A percentile compares a stretch with the other conserved stretches of the same genome.
These are phyloP conservation scores for Neodon shergylaensis DNA, from an alignment of 2,113 vertebrate genomes.

Conservation along the genomic window DNA sequence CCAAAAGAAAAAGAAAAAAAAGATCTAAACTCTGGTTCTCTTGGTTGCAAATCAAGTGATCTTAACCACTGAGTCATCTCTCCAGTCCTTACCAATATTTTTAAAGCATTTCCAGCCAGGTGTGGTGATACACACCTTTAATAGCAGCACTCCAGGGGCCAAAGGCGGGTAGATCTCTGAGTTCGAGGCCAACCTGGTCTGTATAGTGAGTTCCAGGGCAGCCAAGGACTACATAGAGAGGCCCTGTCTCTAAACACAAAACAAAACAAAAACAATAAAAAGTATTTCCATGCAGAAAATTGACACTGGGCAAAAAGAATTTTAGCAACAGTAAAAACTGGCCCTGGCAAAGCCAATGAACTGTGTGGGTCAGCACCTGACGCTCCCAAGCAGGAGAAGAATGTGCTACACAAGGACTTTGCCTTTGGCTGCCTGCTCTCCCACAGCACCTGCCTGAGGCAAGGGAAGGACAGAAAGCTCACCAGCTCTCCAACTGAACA, in stretches of 20 bases:
- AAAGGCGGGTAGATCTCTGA: background rate
- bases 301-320: background rate
- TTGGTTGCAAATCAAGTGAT: background rate
- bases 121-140: background rate
- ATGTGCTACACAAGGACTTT: background rate
- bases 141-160: background rate
- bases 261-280: background rate
- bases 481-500: background rate
- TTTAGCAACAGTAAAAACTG: background rate
- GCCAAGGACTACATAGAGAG: background rate
- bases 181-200: background rate
- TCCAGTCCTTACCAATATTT: background rate
- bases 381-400: background rate
- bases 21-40: background rate
- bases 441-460: conserved; percentile 28
- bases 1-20: no score
- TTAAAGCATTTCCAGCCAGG: background rate
- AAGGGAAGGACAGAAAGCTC: conserved; percentile 4
- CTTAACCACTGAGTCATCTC: background rate
- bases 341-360: background rate
- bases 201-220: background rate
- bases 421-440: background rate
- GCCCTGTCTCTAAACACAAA: background rate
- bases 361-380: background rate
- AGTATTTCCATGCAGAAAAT: background rate